Base-by-base conservation (phyloP, 1,140 invertebrate species). In the Augochlora pura region DNA sequence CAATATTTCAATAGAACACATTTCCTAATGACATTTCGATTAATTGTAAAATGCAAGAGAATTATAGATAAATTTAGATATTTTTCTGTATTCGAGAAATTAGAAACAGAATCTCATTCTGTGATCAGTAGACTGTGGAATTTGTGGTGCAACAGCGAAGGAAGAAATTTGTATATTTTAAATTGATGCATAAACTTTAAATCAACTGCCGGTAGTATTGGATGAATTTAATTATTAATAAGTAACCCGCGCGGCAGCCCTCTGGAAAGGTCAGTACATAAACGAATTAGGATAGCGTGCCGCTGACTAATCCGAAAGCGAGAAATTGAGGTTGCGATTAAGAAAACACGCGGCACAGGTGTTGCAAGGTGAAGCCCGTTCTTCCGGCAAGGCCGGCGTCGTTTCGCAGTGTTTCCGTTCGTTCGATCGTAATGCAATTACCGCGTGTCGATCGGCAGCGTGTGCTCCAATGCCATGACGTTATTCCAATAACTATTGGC, bases 241-340 rank as follows among this genome's bases (percentile, higher is more conserved):
- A 57, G n/a, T 6, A 7, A n/a, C 5, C 8, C 21, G 54, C 7
- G 54, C n/a, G 18, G 21, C n/a, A 57, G 54, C 49, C n/a, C 5
- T 21, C n/a, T 21, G 21, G 54, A 57, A n/a, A 57, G 54, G 54
- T 57, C 54, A 57, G 54, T 57, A 21, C n/a, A 8, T n/a, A 2
- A 6, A 6, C 18, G 6, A 57, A 57, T 57, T 57, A 9, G 54
- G n/a, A 57, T 9, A 8, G 1, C 18, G 18, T 25, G 9, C 39
- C 8, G 9, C 4, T 8, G 8, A 52, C 14, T 21, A 14, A 65
- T 14, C 27, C 27, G 46, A 14, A 42, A 49, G 23, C 46, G 59
- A 46, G 39, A 76, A 80, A 76, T 80, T 63, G 49, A 83, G 77
- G 67, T 63, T 84, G 38, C 60, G 54, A 70, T 84, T 80, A 76